Base-by-base conservation (phyloP, 2,888 invertebrate genomes). In the Epinotia demarniana region DNA sequence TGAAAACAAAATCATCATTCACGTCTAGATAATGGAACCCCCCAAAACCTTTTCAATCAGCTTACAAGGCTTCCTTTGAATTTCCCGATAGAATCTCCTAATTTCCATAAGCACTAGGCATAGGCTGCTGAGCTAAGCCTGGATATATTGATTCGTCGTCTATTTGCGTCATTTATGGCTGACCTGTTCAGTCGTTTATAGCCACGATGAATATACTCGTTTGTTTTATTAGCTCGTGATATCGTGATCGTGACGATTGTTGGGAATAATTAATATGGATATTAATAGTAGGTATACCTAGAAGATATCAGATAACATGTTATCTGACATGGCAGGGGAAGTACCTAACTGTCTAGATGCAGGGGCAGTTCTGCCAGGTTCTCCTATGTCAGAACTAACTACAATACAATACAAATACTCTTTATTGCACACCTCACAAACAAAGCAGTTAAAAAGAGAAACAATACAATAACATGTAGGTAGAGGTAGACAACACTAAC, bases 141-240 rank as follows among this genome's bases (percentile, higher is more conserved):
- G 46, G 70, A 12, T 63, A 11, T 66, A 75, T 75, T 57, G 75
- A 75, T 75, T 69, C 18, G 60, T 49, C 23, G 43, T 62, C 74
- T 74, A 74, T 74, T 74, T 70, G 49, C 70, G 39, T 58, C 63
- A 43, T 43, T 63, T 62, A 58, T 63, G 53, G 69, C 69, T 75
- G 75, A 70, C 75, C 75, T 66, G 70, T 64, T 71, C 71, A 5
- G 53, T 19, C 58, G 18, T 64, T 70, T 53, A 74, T 70, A 71
- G 66, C 46, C 33, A 58, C 49, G 63, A 75, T 60, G 66, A 60
- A 64, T 53, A 70, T 74, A 12, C 53, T 13, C 23, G 33, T 57
- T 63, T 46, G n/a, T 58, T 74, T 63, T 66, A 75, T 71, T 66
- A 27, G 73, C 23, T 60, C 69, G 46, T 57, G 16, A 57, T 33